These are phyloP conservation scores for Galagoides demidoff DNA, from an alignment of 2,797 vertebrate genomes.

Conservation along the genomic window DNA sequence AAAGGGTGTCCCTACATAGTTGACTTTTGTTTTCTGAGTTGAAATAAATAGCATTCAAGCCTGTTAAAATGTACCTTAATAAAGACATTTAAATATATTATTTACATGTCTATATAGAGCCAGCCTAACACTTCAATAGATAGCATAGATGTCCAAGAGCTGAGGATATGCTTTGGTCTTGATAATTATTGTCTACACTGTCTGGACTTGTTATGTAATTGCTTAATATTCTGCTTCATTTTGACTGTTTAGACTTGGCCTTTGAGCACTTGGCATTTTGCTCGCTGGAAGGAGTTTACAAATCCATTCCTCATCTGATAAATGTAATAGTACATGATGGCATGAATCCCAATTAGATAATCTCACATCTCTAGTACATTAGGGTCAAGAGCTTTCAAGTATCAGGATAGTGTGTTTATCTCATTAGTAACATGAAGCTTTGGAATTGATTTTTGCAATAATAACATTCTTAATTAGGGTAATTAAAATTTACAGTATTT, in stretches of 20 bases:
- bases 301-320: slow-evolving; percentile 67
- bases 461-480: slow-evolving; percentile 59
- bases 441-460: slow-evolving; percentile 74
- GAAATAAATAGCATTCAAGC: slow-evolving; percentile 37
- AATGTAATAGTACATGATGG: slow-evolving; percentile 67
- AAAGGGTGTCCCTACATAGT: background rate
- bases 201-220: slow-evolving; percentile 78
- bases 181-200: slow-evolving; percentile 65
- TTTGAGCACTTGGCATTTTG: slow-evolving; percentile 78
- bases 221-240: slow-evolving; percentile 78
- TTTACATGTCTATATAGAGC: background rate
- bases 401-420: slow-evolving; percentile 75
- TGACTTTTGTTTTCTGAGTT: slow-evolving; percentile 62
- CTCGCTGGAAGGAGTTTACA: slow-evolving; percentile 75
- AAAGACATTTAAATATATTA: slow-evolving; percentile 37
- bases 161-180: slow-evolving; percentile 21
- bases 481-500: slow-evolving; percentile 77
- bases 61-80: slow-evolving; percentile 60
- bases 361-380: slow-evolving; percentile 68
- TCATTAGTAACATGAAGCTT: slow-evolving; percentile 75
- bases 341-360: slow-evolving; percentile 80
- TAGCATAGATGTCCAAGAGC: slow-evolving; percentile 14
- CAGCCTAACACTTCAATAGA: background rate
- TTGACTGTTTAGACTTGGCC: slow-evolving; percentile 76
- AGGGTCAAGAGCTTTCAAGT: slow-evolving; percentile 80